These are phyloP conservation scores for Pempheris klunzingeri DNA, from an alignment of 2,797 vertebrate species.

Conservation along the genomic window DNA sequence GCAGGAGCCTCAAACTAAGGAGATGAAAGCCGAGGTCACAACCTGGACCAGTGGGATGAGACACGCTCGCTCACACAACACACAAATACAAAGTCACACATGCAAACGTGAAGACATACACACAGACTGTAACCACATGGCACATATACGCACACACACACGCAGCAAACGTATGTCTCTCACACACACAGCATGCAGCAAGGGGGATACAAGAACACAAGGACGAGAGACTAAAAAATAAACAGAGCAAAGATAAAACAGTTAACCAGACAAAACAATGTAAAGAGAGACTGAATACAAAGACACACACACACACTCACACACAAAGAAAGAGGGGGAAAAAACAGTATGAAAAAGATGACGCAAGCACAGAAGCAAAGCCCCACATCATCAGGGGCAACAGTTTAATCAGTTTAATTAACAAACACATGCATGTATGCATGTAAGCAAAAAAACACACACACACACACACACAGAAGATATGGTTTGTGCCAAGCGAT, in stretches of 20 bases:
- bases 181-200: slow-evolving; percentile 28
- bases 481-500: neutral
- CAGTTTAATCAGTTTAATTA: slow-evolving; percentile 68
- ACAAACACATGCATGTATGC: slow-evolving; percentile 59
- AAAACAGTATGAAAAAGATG: slow-evolving; percentile 29
- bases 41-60: slow-evolving; percentile 77
- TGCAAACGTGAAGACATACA: slow-evolving; percentile 35
- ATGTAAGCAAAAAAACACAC: slow-evolving; percentile 47
- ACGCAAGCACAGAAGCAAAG: slow-evolving; percentile 41
- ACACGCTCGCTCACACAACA: slow-evolving; percentile 43
- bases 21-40: slow-evolving; percentile 84
- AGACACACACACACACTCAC: neutral
- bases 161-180: slow-evolving; percentile 41
- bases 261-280: slow-evolving; percentile 49
- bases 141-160: slow-evolving; percentile 21
- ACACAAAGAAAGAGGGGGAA: neutral
- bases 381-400: slow-evolving; percentile 54
- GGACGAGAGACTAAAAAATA: slow-evolving; percentile 54
- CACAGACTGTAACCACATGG: slow-evolving; percentile 7
- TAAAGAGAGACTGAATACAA: slow-evolving; percentile 2
- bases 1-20: slow-evolving; percentile 74
- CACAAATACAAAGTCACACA: slow-evolving; percentile 66
- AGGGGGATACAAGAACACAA: slow-evolving; percentile 44
- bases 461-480: slow-evolving; percentile 41
- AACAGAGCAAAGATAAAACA: slow-evolving; percentile 51